Base-by-base conservation (phyloP, 2,888 invertebrate genomes). In the Aquatica leii region DNA sequence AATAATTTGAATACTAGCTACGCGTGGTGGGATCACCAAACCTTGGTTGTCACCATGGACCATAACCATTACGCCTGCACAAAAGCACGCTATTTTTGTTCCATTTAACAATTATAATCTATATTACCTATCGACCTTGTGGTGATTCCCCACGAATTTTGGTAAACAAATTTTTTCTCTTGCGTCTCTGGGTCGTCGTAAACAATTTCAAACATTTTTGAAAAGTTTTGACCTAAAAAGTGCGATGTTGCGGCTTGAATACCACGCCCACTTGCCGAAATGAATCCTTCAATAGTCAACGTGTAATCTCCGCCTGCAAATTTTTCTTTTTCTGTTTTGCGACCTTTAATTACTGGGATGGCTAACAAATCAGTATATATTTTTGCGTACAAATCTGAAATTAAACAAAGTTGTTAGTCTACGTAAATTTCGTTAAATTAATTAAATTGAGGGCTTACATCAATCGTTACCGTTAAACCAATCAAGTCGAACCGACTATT, bases 61-160 rank as follows among this genome's bases (percentile, higher is more conserved):
- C 86, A 94, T 89, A 9, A 94, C 87, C 93, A 94, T 92, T 1
- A 94, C 94, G 71, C 93, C 90, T 88, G 77, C 1, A 54, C 8
- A 41, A 14, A 1, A 18, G 21, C 18, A 21, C 12, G 41, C 8
- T 41, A 15, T 21, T 5, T 21, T 21, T 14, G 2, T 24, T 21
- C 6, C 6, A 6, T 24, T 24, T 24, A 5, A 8, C 14, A 1
- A 14, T 14, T 2, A 6, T 11, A 12, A n/a, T 6, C 2, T 37
- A 40, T 69, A 73, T 75, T 74, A 85, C 94, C 97, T 69, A 99
- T 98, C 2, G 98, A 96, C 71, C 98, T 88, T 0, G 99, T 99
- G 0, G 98, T 98, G 51, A 99, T 77, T 1, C 98, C 99, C 98
- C 98, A 99, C 0, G 98, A 98, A 83, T 99, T 99, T 82, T 99